Evolutionary conservation across 2,797 vertebrate species (phyloP).

Genomic region (Sebastes vulpes): DNA sequence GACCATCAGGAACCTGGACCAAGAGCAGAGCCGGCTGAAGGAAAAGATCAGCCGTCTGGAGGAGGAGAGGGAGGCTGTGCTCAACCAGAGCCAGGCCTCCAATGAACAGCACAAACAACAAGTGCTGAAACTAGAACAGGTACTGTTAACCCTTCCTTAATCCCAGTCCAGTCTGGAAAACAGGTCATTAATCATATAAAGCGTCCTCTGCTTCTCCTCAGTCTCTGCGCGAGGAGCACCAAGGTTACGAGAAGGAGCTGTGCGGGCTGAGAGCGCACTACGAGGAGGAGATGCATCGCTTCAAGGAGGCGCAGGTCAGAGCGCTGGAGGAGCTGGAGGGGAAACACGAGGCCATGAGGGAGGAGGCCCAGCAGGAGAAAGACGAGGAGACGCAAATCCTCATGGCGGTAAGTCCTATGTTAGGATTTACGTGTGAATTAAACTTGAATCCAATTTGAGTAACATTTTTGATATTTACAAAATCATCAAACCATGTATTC

Average conservation of each 20-base stretch:
- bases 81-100: conserved; percentile 92
- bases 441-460: background rate
- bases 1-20: conserved; percentile 95
- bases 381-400: conserved; percentile 92
- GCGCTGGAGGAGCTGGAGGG: conserved; percentile 93
- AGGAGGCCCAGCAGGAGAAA: conserved; percentile 88
- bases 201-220: conserved; percentile 48
- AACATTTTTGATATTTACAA: too few relatives aligned
- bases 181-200: accelerated
- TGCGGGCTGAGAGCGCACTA: conserved; percentile 88
- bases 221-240: conserved; percentile 94
- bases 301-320: conserved; percentile 92
- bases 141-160: conserved; percentile 17
- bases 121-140: conserved; percentile 93
- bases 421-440: background rate
- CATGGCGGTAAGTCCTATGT: conserved; percentile 83
- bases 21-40: conserved; percentile 92
- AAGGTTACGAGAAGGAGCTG: conserved; percentile 95
- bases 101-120: conserved; percentile 95
- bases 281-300: conserved; percentile 91
- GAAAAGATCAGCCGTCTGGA: conserved; percentile 93
- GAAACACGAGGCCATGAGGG: conserved; percentile 90
- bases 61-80: conserved; percentile 92
- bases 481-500: too few relatives aligned
- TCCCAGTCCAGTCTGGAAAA: background rate